Conservation (phyloP, 2,888 invertebrate genomes). For the Microchrysa polita region DNA sequence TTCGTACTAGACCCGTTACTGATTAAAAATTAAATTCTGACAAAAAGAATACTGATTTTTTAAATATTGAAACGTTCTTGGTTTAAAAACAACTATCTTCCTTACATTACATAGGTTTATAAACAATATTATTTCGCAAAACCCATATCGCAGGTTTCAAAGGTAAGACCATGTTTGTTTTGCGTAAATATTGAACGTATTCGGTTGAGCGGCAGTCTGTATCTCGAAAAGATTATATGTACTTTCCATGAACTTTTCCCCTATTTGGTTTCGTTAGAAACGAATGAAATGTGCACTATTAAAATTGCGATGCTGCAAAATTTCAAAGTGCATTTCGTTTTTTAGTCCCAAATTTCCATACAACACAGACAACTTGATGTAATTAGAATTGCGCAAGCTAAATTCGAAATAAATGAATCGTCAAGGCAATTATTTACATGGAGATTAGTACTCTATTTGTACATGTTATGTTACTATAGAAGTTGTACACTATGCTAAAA, state of each 20-base stretch:
- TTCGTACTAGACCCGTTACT: no score
- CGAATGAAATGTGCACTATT: not conserved
- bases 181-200: no score
- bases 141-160: no score
- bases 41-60: no score
- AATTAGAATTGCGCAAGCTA: not conserved
- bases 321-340: not conserved
- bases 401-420: not conserved
- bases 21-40: no score
- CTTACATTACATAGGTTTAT: no score
- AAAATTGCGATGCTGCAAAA: not conserved
- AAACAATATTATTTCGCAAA: no score
- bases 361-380: not conserved
- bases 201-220: no score
- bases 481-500: not conserved
- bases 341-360: not conserved
- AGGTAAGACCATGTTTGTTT: no score
- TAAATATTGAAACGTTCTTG: no score
- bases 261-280: not conserved
- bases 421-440: slow-evolving; percentile 28
- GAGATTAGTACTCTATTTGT: slow-evolving; percentile 1
- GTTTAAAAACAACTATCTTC: no score
- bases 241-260: not conserved
- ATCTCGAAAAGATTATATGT: not conserved
- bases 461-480: not conserved